Conservation (phyloP, 2,113 vertebrate genomes). For the Fukomys damarensis region DNA sequence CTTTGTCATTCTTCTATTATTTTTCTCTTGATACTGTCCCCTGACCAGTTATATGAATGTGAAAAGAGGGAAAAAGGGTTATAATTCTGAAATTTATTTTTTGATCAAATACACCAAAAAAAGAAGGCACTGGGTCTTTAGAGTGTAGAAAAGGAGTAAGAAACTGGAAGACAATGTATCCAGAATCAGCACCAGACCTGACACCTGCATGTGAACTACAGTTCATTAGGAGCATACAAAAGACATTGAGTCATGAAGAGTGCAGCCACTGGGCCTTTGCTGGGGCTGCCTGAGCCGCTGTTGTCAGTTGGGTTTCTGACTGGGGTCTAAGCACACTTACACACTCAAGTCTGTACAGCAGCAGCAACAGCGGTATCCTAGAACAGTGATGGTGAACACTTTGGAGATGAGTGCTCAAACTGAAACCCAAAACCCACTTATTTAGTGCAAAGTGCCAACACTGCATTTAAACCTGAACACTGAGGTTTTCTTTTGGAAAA, state of each 20-base stretch:
- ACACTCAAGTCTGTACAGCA: neutral
- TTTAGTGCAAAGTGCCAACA: neutral
- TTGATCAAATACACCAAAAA: neutral
- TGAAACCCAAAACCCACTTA: neutral
- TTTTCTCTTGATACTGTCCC: neutral
- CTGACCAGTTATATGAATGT: neutral
- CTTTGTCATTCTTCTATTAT: neutral
- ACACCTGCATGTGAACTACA: neutral
- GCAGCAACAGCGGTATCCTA: neutral
- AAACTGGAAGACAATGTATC: accelerated
- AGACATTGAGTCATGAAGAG: neutral
- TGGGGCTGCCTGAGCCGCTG: too few species aligned
- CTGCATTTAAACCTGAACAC: neutral
- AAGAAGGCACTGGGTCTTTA: neutral
- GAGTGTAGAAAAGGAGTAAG: neutral
- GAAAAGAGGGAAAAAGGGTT: neutral
- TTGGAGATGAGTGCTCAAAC: neutral
- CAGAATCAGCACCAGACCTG: neutral
- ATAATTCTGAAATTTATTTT: neutral
- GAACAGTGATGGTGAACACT: neutral
- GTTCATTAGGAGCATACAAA: too few species aligned
- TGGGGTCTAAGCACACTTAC: too few species aligned
- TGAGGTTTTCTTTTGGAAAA: neutral
- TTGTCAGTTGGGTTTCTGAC: too few species aligned
- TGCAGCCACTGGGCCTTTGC: neutral